Percentiles rank a stretch among this genome's conserved stretches.
These are phyloP conservation scores for Danio tinwini DNA, from an alignment of 2,797 vertebrate species.

Conservation along the genomic window DNA sequence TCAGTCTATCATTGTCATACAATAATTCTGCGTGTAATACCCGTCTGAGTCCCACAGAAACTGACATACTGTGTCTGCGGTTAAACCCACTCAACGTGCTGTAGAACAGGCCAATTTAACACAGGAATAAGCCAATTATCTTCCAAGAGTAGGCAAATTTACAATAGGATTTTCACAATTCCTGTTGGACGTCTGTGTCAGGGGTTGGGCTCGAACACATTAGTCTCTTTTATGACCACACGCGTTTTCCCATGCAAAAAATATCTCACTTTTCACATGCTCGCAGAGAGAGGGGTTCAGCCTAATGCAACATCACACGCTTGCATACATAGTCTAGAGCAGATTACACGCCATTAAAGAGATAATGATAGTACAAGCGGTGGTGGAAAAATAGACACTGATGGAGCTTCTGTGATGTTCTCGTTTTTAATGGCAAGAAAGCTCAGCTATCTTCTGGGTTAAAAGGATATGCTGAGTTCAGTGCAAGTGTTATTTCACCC, in stretches of 20 bases:
- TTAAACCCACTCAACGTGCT: slow-evolving; percentile 73
- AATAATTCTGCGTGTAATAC: slow-evolving; percentile 78
- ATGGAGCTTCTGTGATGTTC: neutral
- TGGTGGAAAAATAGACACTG: neutral
- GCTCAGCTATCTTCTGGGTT: neutral
- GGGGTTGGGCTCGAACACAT: slow-evolving; percentile 66
- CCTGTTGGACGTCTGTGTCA: slow-evolving; percentile 70
- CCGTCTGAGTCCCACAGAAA: slow-evolving; percentile 68
- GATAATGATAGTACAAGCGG: neutral
- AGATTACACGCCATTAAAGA: slow-evolving; percentile 18
- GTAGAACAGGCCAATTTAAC: slow-evolving; percentile 75
- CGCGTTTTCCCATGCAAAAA: slow-evolving; percentile 26
- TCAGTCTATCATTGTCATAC: slow-evolving; percentile 77
- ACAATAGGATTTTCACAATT: slow-evolving; percentile 75
- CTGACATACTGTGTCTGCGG: slow-evolving; percentile 70
- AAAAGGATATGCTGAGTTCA: neutral
- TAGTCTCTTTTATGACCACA: slow-evolving; percentile 58
- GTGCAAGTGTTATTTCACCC: neutral
- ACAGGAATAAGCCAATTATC: slow-evolving; percentile 82
- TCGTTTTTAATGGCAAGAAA: neutral
- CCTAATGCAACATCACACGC: slow-evolving; percentile 15
- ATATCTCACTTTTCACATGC: neutral
- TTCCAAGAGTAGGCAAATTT: slow-evolving; percentile 73
- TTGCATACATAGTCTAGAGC: neutral
- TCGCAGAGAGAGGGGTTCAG: neutral